Conservation (phyloP, 2,888 invertebrate species). For the Drosophila niveifrons region DNA sequence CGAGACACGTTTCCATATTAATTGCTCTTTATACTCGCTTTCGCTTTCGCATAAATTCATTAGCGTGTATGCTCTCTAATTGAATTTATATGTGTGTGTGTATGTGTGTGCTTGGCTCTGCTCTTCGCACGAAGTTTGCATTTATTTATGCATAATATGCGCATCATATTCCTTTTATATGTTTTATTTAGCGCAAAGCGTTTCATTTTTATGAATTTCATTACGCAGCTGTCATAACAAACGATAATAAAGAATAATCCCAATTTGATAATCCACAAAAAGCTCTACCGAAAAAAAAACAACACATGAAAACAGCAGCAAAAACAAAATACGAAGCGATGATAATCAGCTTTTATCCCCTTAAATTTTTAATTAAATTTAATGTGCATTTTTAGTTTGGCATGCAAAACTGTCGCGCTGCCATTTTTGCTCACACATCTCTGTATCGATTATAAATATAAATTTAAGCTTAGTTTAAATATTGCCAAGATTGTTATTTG, state of each 20-base stretch:
- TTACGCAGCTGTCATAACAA: conserved; percentile 63
- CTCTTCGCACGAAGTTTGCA: conserved; percentile 24
- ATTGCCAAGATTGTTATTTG: conserved; percentile 7
- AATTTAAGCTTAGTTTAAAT: neutral
- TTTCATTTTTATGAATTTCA: conserved; percentile 49
- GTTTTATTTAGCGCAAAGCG: conserved; percentile 15
- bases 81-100: conserved; percentile 55
- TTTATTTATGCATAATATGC: conserved; percentile 35
- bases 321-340: neutral
- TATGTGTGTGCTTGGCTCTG: neutral
- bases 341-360: neutral
- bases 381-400: conserved; percentile 53
- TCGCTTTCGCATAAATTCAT: conserved; percentile 58
- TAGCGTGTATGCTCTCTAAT: conserved; percentile 64
- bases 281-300: neutral
- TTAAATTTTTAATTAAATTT: conserved; percentile 50
- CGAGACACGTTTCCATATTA: conserved; percentile 67
- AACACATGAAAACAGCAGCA: neutral
- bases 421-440: neutral
- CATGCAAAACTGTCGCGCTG: conserved; percentile 24
- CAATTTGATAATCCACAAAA: conserved; percentile 28
- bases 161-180: conserved; percentile 7
- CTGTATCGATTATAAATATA: conserved; percentile 3
- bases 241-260: conserved; percentile 48
- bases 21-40: conserved; percentile 57